Percentiles rank a stretch among this genome's conserved stretches.
Evolutionary conservation across 2,113 vertebrate species (phyloP).

Genomic region (Mionectes macconnelli): DNA sequence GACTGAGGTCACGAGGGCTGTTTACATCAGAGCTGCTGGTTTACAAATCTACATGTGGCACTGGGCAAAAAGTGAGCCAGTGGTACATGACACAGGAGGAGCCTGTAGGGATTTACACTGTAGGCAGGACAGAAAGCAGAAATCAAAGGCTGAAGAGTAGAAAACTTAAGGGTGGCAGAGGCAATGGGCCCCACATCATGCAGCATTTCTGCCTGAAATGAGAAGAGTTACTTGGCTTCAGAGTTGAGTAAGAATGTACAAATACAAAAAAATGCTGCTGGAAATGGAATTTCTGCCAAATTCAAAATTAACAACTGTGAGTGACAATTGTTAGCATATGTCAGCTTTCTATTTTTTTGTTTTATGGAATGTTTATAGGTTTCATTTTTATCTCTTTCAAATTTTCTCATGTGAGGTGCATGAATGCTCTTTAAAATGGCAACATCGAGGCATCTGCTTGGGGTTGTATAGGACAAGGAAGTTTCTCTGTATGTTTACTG

Average conservation of each 20-base stretch:
- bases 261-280: background rate
- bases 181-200: background rate
- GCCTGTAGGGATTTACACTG: background rate
- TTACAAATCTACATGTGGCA: background rate
- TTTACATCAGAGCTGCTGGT: background rate
- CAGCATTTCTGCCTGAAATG: background rate
- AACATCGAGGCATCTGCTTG: background rate
- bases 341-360: background rate
- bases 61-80: background rate
- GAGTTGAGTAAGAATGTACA: background rate
- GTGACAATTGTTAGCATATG: constrained; percentile 16
- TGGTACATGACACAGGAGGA: background rate
- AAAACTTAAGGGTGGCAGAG: background rate
- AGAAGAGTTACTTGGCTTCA: background rate
- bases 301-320: background rate
- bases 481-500: background rate
- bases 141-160: background rate
- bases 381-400: background rate
- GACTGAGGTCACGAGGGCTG: background rate
- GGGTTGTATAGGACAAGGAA: background rate
- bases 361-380: background rate
- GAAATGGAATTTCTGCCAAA: constrained; percentile 18
- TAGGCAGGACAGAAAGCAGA: background rate
- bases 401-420: background rate
- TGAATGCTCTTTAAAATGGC: background rate